These are phyloP conservation scores for Caenorhabditis afra DNA, from an alignment of 2,888 invertebrate species.

Conservation along the genomic window DNA sequence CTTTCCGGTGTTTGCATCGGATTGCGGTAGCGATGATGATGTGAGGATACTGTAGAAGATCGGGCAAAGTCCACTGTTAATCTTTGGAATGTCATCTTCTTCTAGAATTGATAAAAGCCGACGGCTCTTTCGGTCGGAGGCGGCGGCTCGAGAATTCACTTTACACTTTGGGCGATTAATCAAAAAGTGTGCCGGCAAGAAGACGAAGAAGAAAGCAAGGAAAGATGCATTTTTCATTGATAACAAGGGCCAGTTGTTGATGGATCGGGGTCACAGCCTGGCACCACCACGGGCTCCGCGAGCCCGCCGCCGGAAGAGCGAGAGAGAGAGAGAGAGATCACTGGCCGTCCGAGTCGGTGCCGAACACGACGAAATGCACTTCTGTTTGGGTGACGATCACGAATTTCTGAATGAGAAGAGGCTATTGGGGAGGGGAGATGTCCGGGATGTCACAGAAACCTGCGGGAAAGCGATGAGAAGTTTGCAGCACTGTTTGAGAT, in stretches of 20 bases:
- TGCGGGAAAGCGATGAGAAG: constrained; percentile 53
- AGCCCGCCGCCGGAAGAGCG: no score
- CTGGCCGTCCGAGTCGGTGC: constrained; percentile 26
- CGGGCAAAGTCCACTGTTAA: no score
- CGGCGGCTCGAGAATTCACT: neutral
- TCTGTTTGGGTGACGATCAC: constrained; percentile 55
- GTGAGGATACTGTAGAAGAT: no score
- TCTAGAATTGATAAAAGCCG: no score
- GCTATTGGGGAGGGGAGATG: neutral
- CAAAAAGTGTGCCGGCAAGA: neutral
- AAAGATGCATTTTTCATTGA: neutral
- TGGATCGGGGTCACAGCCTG: constrained; percentile 43
- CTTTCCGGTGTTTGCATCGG: no score
- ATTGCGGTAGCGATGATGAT: no score
- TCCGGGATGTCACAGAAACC: constrained; percentile 11
- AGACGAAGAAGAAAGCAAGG: no score
- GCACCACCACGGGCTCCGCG: constrained; percentile 18
- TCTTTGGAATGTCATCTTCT: no score
- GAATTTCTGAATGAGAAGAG: constrained; percentile 51
- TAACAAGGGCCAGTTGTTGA: constrained; percentile 5
- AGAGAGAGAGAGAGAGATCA: neutral
- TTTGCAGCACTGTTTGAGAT: constrained; percentile 47
- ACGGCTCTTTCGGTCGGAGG: no score
- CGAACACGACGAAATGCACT: constrained; percentile 59
- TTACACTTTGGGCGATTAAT: constrained; percentile 21